Conservation (phyloP, 2,797 vertebrate species). For the Acanthurus tractus region DNA sequence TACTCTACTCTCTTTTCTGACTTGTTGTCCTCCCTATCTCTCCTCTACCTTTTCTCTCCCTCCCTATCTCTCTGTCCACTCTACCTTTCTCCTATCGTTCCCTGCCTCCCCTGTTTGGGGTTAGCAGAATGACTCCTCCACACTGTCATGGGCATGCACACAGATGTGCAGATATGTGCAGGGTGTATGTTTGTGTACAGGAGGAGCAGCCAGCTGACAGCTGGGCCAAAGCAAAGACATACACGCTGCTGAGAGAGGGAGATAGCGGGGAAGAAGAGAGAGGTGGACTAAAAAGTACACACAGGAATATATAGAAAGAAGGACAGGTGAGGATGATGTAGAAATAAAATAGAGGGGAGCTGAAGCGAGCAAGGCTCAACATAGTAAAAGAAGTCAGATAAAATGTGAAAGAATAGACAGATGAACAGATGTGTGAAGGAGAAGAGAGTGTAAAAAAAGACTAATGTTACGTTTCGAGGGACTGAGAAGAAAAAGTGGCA, state of each 20-base stretch:
- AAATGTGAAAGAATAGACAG: constrained; percentile 54
- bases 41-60: constrained; percentile 46
- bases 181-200: constrained; percentile 74
- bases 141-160: constrained; percentile 79
- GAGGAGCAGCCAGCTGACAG: constrained; percentile 86
- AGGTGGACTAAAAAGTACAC: constrained; percentile 60
- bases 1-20: constrained; percentile 42
- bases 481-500: constrained; percentile 52
- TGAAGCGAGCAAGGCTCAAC: constrained; percentile 48
- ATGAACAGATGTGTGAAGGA: constrained; percentile 56
- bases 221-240: constrained; percentile 83
- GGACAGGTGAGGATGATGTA: constrained; percentile 60
- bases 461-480: constrained; percentile 41
- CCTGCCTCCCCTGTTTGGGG: constrained; percentile 79
- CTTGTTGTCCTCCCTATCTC: constrained; percentile 62
- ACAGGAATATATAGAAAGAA: constrained; percentile 53
- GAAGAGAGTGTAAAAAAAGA: constrained; percentile 41
- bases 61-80: constrained; percentile 47
- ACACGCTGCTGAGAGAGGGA: constrained; percentile 71
- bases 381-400: constrained; percentile 55
- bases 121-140: constrained; percentile 78
- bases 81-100: constrained; percentile 71
- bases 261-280: constrained; percentile 65
- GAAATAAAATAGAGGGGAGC: constrained; percentile 58
- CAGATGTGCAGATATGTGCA: constrained; percentile 78